Base-by-base conservation (phyloP, 1,140 invertebrate genomes). In the Heliconius congener region DNA sequence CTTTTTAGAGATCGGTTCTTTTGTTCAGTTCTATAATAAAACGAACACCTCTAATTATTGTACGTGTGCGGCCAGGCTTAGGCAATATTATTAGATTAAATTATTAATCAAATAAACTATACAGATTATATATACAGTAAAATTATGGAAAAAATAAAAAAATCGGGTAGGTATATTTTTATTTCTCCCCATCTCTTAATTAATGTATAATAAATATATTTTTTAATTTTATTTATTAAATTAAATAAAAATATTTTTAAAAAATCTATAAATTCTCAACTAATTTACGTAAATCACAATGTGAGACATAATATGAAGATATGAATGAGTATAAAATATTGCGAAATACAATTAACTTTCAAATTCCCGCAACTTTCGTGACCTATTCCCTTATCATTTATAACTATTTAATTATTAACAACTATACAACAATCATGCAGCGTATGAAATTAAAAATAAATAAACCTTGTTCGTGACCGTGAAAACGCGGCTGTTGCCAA, bases 401-500 rank as follows among this genome's bases (percentile, higher is more conserved):
- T n/a, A 46, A 46, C 16, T 46, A 4, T 46, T 46, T 5, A 16
- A 37, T 55, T 55, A 55, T 55, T 19, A 1, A 19, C 2, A 19
- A 55, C 13, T 60, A 23, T 60, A 60, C n/a, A 27, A 52, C 5
- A 8, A 52, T 52, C 50, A 19, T 19, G 19, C 18, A 19, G 50
- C 23, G 60, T 30, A 66, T 5, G 27, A 23, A 13, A 30, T 66
- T 66, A 23, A 66, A 66, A 66, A 30, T 66, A 66, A 52, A 19
- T 27, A 27, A 66, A 30, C 27, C 60, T 66, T 23, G 60, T 30
- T 30, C 60, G 27, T 66, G 60, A 66, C 60, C 60, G 60, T 66
- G 60, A 66, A 66, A 27, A 66, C 60, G 60, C 60, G 60, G 13
- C 60, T 66, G 60, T 6, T 66, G 60, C 60, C 60, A 66, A 66